Evolutionary conservation across 1,140 invertebrate genomes (phyloP).

Genomic region (Colletes gigas): DNA sequence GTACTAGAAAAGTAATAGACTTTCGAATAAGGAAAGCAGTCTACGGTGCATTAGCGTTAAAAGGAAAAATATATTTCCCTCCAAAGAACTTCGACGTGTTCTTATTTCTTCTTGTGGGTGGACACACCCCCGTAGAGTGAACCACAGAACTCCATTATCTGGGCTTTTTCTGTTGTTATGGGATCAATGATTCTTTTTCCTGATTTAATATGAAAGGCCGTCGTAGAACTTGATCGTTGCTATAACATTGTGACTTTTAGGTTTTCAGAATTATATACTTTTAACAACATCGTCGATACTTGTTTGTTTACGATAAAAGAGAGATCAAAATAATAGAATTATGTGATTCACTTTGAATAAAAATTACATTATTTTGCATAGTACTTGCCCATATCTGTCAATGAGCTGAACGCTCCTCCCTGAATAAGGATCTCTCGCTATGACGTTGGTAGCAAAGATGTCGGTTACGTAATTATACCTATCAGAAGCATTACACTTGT

Average conservation of each 20-base stretch:
- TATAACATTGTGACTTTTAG: too few species aligned
- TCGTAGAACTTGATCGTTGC: too few species aligned
- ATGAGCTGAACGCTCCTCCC: conserved; percentile 94
- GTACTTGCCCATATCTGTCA: conserved; percentile 91
- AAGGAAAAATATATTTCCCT: neutral
- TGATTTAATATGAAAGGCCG: neutral
- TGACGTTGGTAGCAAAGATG: conserved; percentile 95
- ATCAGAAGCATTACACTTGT: conserved; percentile 3
- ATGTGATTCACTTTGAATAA: neutral
- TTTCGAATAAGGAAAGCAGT: too few species aligned
- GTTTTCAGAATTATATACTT: too few species aligned
- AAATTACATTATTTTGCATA: neutral
- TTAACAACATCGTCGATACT: too few species aligned
- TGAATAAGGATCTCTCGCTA: conserved; percentile 95
- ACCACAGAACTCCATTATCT: conserved; percentile 11
- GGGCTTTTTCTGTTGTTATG: neutral
- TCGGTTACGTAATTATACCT: conserved; percentile 92
- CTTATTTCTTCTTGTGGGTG: too few species aligned
- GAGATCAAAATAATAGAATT: neutral
- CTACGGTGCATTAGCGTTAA: neutral
- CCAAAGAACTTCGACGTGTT: neutral
- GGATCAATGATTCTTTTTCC: neutral
- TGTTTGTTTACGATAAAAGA: too few species aligned
- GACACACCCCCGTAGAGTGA: neutral
- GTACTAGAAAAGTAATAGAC: too few species aligned